phyloP scores from a whole-genome alignment of 2,888 invertebrate species.

The Chironomus tentans region DNA sequence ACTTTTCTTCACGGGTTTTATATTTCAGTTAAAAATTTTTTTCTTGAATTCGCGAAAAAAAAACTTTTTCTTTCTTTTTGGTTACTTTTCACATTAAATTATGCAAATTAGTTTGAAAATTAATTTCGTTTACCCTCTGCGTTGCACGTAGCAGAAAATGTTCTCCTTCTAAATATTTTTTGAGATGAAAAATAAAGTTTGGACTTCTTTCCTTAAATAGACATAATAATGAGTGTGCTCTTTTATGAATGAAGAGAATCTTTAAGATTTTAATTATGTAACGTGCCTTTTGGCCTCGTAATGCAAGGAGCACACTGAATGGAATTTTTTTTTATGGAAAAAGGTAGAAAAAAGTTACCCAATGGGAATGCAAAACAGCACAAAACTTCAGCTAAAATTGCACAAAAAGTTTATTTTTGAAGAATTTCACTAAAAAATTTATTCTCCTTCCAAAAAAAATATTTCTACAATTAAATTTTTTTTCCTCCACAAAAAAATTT shows the following conservation, averaged over 20 bases:
- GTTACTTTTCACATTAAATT: constrained; percentile 23
- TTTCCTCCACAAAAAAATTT: not conserved
- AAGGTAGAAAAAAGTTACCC: not conserved
- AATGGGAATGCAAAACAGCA: not conserved
- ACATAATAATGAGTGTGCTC: not conserved
- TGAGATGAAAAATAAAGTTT: not conserved
- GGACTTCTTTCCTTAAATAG: not conserved
- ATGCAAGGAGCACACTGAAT: not conserved
- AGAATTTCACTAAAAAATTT: not conserved
- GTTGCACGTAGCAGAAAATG: not conserved
- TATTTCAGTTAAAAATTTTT: not conserved
- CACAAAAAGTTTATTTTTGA: not conserved
- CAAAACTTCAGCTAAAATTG: not conserved
- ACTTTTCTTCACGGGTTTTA: not conserved
- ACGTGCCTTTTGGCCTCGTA: constrained; percentile 2
- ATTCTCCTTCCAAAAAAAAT: not conserved
- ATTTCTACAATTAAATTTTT: not conserved
- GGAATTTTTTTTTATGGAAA: too few relatives aligned
- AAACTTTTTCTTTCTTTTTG: not conserved
- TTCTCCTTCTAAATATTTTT: not conserved
- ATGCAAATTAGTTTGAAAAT: constrained; percentile 24
- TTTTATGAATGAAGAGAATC: not conserved
- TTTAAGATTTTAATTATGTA: constrained; percentile 25
- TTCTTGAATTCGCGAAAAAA: not conserved
- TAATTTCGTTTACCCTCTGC: constrained; percentile 12